These are phyloP conservation scores for Tiphia femorata DNA, from an alignment of 2,888 invertebrate genomes.

Conservation along the genomic window DNA sequence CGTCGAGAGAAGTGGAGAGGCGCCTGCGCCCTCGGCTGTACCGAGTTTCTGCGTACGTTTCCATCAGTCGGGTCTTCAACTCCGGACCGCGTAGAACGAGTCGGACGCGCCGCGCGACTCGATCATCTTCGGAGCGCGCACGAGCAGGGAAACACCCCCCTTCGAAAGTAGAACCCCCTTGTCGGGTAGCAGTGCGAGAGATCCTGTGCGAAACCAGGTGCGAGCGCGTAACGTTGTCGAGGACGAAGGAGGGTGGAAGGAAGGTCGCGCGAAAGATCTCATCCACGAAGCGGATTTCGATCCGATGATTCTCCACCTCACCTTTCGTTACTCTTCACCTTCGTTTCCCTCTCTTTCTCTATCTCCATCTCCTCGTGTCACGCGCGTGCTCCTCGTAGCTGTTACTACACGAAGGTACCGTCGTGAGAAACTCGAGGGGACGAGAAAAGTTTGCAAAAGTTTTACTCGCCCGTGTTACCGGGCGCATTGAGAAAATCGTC, in stretches of 20 bases:
- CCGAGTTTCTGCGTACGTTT: slow-evolving; percentile 55
- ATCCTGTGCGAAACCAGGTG: slow-evolving; percentile 8
- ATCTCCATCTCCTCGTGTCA: not conserved
- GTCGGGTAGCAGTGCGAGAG: not conserved
- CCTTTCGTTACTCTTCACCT: not conserved
- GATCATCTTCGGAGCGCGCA: too few species aligned
- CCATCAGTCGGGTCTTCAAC: slow-evolving; percentile 65
- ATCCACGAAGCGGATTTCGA: too few species aligned
- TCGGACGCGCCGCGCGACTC: slow-evolving; percentile 32
- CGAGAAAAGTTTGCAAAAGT: slow-evolving; percentile 1
- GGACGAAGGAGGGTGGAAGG: not conserved
- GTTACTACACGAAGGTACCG: too few species aligned
- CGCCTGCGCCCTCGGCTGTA: slow-evolving; percentile 47
- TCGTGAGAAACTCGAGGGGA: too few species aligned
- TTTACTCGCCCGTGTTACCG: too few species aligned
- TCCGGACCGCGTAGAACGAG: slow-evolving; percentile 62
- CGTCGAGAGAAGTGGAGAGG: slow-evolving; percentile 35
- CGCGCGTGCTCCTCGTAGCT: too few species aligned
- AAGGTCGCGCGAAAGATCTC: too few species aligned
- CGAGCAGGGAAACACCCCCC: slow-evolving; percentile 45
- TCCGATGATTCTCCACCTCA: too few species aligned
- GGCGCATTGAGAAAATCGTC: too few species aligned
- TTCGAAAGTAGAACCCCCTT: slow-evolving; percentile 8
- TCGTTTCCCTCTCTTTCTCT: not conserved
- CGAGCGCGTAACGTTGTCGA: not conserved